phyloP scores from a whole-genome alignment of 2,797 vertebrate species.

The Platalea minor region DNA sequence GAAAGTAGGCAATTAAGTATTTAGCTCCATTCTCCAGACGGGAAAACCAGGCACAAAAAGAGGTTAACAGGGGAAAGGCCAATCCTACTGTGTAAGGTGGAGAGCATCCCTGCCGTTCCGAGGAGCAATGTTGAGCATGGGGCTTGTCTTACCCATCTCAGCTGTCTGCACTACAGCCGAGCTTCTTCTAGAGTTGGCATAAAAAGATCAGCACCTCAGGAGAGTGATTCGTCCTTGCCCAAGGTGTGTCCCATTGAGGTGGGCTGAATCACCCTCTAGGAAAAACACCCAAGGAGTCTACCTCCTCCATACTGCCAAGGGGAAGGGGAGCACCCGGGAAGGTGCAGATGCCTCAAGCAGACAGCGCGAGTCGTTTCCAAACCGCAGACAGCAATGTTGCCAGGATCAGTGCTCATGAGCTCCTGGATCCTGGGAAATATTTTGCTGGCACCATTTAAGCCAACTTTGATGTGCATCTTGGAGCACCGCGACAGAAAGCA shows the following conservation, averaged over 20 bases:
- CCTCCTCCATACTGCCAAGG: rapidly evolving
- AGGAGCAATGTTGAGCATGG: neutral
- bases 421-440: neutral
- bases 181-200: neutral
- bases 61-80: neutral
- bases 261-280: neutral
- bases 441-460: neutral
- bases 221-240: neutral
- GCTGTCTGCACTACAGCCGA: neutral
- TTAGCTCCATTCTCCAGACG: neutral
- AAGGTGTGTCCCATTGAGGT: rapidly evolving
- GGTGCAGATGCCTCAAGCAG: neutral
- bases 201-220: neutral
- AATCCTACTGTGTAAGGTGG: neutral
- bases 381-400: neutral
- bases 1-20: conserved; percentile 21
- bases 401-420: neutral
- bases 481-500: neutral
- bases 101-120: neutral
- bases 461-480: neutral
- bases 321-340: neutral
- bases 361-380: neutral
- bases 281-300: neutral
- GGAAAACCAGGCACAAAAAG: neutral
- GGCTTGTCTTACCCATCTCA: neutral